phyloP scores from a whole-genome alignment of 2,888 invertebrate genomes.

The Pyralis farinalis region DNA sequence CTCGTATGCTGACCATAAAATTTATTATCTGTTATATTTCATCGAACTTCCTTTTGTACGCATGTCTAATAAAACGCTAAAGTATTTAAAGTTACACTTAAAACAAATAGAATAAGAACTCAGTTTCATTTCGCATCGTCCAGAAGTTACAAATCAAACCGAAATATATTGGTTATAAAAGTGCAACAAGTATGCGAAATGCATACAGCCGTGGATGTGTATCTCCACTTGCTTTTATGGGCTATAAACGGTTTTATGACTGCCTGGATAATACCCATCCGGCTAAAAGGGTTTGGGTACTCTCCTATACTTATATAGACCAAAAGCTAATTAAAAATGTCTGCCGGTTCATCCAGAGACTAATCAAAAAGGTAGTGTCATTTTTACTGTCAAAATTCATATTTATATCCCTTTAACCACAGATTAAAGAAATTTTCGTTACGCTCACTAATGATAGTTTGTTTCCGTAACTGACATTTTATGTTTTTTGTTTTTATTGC shows the following conservation, averaged over 20 bases:
- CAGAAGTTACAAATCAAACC: conserved; percentile 77
- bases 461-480: too few relatives aligned
- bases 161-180: conserved; percentile 79
- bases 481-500: too few relatives aligned
- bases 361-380: conserved; percentile 14
- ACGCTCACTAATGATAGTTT: too few relatives aligned
- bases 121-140: conserved; percentile 44
- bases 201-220: conserved; percentile 56
- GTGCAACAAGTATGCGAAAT: conserved; percentile 76
- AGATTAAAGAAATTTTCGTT: too few relatives aligned
- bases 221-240: conserved; percentile 77
- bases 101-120: conserved; percentile 43
- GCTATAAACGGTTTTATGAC: conserved; percentile 71
- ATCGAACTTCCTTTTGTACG: conserved; percentile 10
- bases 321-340: conserved; percentile 63
- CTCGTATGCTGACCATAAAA: neutral
- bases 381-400: neutral
- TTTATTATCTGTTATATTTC: conserved; percentile 3
- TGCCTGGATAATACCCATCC: conserved; percentile 73
- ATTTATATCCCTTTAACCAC: neutral
- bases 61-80: conserved; percentile 20
- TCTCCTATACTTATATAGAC: conserved; percentile 36
- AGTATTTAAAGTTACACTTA: conserved; percentile 16
- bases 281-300: conserved; percentile 73
- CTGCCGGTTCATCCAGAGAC: conserved; percentile 26